A percentile compares a stretch with the other conserved stretches of the same genome.
These are phyloP conservation scores for Drosophila barbarae DNA, from an alignment of 2,888 invertebrate species.

Conservation along the genomic window DNA sequence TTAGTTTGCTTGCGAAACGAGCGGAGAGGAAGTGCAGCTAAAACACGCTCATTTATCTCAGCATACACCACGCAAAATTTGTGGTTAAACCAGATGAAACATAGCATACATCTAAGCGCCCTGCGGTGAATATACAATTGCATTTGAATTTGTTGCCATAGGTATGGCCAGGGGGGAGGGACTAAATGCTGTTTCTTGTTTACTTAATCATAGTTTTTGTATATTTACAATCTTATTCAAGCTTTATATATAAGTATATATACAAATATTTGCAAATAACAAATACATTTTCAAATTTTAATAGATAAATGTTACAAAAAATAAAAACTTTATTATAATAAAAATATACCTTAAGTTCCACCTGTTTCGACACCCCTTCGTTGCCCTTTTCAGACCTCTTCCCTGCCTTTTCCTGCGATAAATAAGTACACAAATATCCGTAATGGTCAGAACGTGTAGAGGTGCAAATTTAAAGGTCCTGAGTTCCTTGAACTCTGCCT, in stretches of 20 bases:
- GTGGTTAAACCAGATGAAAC: constrained; percentile 49
- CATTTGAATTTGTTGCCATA: not conserved
- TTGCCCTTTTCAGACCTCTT: not conserved
- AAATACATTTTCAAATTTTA: too few relatives aligned
- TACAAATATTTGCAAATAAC: not conserved
- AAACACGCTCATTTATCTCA: constrained; percentile 54
- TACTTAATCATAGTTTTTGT: too few relatives aligned
- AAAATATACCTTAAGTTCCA: not conserved
- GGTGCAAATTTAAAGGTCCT: constrained; percentile 29
- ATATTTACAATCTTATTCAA: too few relatives aligned
- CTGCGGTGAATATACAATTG: constrained; percentile 3
- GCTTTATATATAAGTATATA: too few relatives aligned
- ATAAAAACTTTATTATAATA: not conserved
- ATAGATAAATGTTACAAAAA: not conserved
- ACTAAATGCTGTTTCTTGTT: not conserved
- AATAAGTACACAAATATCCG: constrained; percentile 54
- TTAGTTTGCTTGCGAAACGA: constrained; percentile 22
- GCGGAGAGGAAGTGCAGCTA: constrained; percentile 25
- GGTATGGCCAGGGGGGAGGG: not conserved
- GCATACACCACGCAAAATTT: constrained; percentile 44
- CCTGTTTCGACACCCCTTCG: not conserved
- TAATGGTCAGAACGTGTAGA: constrained; percentile 40
- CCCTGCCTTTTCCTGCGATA: constrained; percentile 10
- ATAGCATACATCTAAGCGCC: constrained; percentile 48
- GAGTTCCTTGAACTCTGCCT: constrained; percentile 27